Base-by-base conservation (phyloP, 2,888 invertebrate genomes). In the Cheilosia grossa region DNA sequence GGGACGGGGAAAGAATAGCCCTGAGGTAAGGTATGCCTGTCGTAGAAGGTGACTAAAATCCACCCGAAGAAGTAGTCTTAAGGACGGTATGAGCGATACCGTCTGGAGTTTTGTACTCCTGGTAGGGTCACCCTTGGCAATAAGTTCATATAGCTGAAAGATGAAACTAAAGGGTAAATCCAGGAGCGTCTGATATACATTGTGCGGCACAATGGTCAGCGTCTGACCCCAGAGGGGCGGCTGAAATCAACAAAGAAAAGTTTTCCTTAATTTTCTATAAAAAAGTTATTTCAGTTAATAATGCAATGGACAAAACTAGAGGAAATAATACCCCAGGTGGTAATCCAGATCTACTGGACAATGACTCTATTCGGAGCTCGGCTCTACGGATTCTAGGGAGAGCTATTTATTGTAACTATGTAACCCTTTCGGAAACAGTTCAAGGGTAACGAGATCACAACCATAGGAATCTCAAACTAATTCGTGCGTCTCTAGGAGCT, bases 71-170 rank as follows among this genome's bases (percentile, higher is more conserved):
- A 47, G 44, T 47, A 47, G 44, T 17, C 44, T 47, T 19, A 24
- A 24, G 2, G 49, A 51, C 1, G 49, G 4, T 51, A 51, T 24
- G 24, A 51, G 24, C 24, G 19, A 21, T 51, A 51, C 49, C 13
- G 49, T 24, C 49, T 4, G 49, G 21, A 24, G 21, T 9, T 47
- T 21, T 51, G 10, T 51, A 47, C 47, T 51, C 21, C 49, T 51
- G 49, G 49, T 21, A 51, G 49, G 49, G 49, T 10, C 49, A 51
- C 49, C 49, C 21, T 21, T 13, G 49, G 47, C 47, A n/a, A n/a
- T 15, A 15, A 42, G n/a, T 4, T 47, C 17, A n/a, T n/a, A 17
- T 19, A 47, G 47, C 47, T 51, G 24, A 51, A 51, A 24, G 49
- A 24, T 21, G 21, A 51, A 51, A 19, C 24, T 47, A 1, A 47